Conservation (phyloP, 2,888 invertebrate genomes). For the Sinotaia quadrata region DNA sequence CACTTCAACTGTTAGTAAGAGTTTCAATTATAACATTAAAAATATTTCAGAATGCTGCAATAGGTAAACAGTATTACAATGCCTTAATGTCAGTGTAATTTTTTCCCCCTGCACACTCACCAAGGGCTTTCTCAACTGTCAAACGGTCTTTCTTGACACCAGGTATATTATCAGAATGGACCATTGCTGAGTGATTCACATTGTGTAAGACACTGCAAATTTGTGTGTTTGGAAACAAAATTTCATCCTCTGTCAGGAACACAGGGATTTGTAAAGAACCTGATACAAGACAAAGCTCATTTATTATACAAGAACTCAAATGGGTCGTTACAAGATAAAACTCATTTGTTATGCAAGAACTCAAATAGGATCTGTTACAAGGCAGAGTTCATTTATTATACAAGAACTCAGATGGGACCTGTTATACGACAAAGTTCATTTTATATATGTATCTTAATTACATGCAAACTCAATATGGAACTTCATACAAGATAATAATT, state of each 20-base stretch:
- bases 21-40: no score
- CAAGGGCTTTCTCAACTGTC: conserved; percentile 46
- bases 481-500: no score
- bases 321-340: neutral
- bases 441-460: no score
- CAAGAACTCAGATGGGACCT: conserved; percentile 5
- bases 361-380: conserved; percentile 12
- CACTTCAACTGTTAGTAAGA: no score
- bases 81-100: no score
- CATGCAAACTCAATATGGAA: no score
- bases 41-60: no score
- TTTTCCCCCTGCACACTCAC: conserved; percentile 33
- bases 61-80: no score
- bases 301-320: neutral
- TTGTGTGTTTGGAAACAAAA: conserved; percentile 52
- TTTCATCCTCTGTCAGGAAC: conserved; percentile 38
- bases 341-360: conserved; percentile 35
- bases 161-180: conserved; percentile 53
- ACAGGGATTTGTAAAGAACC: conserved; percentile 39
- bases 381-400: neutral
- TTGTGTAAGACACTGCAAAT: conserved; percentile 51
- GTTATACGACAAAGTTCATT: neutral
- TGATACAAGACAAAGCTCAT: neutral
- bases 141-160: conserved; percentile 47
- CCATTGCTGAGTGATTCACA: conserved; percentile 52